Base-by-base conservation (phyloP, 1,140 invertebrate species). In the Cotesia vestalis region DNA sequence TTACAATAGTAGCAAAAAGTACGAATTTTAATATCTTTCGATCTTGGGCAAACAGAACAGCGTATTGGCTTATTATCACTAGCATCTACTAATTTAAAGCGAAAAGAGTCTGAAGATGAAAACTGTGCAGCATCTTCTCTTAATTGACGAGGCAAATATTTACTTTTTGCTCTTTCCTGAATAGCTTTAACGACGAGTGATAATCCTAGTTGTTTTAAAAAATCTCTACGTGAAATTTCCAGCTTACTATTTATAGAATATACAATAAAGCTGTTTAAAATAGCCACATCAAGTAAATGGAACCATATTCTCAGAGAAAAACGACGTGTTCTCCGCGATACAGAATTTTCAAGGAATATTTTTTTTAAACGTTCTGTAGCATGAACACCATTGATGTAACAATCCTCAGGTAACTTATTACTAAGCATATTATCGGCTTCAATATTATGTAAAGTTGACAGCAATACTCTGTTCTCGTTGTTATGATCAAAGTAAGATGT, bases 71-170 rank as follows among this genome's bases (percentile, higher is more conserved):
- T 55, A 5, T 55, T 55, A 5, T 55, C 17, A 55, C 1, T n/a
- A 12, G 9, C 53, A 55, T 55, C 20, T 55, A 12, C 12, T 12
- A 55, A n/a, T 55, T 55, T 55, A n/a, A 5, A 12, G 53, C 12
- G 53, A 55, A 55, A 55, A 55, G 53, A n/a, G 4, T 55, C 9
- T 55, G 17, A 5, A 12, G 53, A 55, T 55, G 53, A 55, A 55
- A 55, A 55, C n/a, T 55, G 53, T 5, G 53, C 53, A 12, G 53
- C 53, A 55, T 55, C n/a, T 5, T 55, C 52, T 17, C 52, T 4
- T 12, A 55, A 55, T n/a, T 55, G 12, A 4, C 12, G 6, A n/a
- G 52, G 6, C 5, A 55, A 12, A 12, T 55, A 55, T 55, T 4
- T 55, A 12, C 12, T 12, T 11, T 0, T 11, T 55, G 52, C 52